These are phyloP conservation scores for Luscinia megarhynchos DNA, from an alignment of 2,797 vertebrate genomes.

Conservation along the genomic window DNA sequence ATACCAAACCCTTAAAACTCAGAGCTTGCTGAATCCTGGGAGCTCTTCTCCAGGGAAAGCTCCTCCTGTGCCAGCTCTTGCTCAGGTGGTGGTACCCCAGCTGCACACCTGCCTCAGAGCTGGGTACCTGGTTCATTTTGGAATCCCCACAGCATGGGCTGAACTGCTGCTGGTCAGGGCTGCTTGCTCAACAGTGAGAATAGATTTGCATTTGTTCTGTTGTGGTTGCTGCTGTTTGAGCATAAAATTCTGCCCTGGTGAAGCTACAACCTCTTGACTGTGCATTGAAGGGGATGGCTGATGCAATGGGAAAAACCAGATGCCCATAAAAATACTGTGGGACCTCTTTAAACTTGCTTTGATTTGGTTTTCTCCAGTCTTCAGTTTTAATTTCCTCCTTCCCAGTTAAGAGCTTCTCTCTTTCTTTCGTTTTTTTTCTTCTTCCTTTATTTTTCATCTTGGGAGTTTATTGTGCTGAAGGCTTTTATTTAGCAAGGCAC, in stretches of 20 bases:
- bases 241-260: background rate
- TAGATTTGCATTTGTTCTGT: background rate
- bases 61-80: background rate
- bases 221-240: background rate
- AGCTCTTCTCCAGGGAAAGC: background rate
- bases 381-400: background rate
- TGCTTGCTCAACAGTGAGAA: background rate
- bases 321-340: background rate
- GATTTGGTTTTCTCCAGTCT: background rate
- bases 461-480: background rate
- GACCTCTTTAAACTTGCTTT: background rate
- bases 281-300: background rate
- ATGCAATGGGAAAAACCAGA: background rate
- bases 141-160: background rate
- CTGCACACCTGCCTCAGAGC: background rate
- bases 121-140: background rate
- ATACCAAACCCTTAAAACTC: background rate
- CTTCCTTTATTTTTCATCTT: background rate
- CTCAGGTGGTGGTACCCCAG: background rate
- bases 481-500: constrained; percentile 25
- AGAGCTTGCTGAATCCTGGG: background rate
- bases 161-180: background rate
- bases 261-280: background rate
- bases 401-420: background rate
- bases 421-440: background rate